Evolutionary conservation across 2,113 vertebrate species (phyloP), one percentile per base, ranked within the genome.

Genomic region (Ptyas mucosa): DNA sequence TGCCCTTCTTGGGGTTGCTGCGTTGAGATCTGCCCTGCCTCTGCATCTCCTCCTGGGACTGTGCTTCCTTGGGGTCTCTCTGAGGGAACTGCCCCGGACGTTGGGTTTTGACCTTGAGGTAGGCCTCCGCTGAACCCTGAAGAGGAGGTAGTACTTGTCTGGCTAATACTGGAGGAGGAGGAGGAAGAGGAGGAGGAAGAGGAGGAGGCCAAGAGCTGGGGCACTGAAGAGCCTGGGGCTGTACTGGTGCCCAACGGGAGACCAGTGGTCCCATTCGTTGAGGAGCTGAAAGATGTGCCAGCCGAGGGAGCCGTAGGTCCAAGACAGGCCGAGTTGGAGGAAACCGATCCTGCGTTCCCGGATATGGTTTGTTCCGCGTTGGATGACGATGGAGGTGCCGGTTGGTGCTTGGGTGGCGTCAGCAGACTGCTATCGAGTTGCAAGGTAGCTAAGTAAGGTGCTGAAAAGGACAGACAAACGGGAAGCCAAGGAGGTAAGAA

Each of bases 341-440:
- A 85, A 39, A 90, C 89, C 1, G 97, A 88, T 23, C 95, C 97
- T n/a, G 95, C 20, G 39, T 18, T 97, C 57, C 97, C 97, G 51
- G 97, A 93, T 11, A 89, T 18, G 9, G 96, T 53, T 85, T 97
- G 98, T 12, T 97, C 93, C 95, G 95, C 98, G 96, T 55, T 94
- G 88, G 97, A 95, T 92, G 98, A 88, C 0, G 94, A 93, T 18
- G 97, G 96, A 0, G 94, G 93, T 20, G 97, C 96, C 29, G 97
- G 94, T 94, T 98, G 99, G 94, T 97, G 97, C 95, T 98, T 99
- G 2, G 99, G 98, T 61, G 99, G 98, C 81, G 98, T 95, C 95
- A 99, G 94, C 0, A 99, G 98, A 97, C 98, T 99, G 98, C 98
- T 98, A 96, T 99, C 99, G 64, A 99, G 96, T 95, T 98, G 97